Percentiles rank a stretch among this genome's conserved stretches.
These are phyloP conservation scores for Horisme vitalbata DNA, from an alignment of 2,888 invertebrate genomes.

Conservation along the genomic window DNA sequence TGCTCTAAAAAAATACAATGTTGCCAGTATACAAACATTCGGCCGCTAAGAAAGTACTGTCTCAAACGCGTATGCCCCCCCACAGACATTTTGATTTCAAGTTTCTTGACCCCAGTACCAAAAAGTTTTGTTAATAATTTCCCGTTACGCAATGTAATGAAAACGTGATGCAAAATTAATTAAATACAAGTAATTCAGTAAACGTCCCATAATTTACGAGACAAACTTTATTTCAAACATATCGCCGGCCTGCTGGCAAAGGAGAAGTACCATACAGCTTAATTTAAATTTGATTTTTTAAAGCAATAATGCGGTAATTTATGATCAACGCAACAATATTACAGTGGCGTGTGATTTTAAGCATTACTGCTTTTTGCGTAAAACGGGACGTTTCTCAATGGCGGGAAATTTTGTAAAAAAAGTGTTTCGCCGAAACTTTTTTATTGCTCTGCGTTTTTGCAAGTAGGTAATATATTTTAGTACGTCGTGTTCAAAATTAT, in stretches of 20 bases:
- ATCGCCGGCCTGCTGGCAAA: conserved; percentile 37
- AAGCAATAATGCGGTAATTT: conserved; percentile 44
- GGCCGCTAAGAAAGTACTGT: conserved; percentile 13
- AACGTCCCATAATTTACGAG: conserved; percentile 20
- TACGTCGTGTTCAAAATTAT: too few relatives aligned
- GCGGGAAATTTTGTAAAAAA: conserved; percentile 21
- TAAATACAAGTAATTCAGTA: conserved; percentile 29
- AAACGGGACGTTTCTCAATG: conserved; percentile 34
- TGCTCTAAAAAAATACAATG: background rate
- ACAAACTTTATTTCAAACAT: conserved; percentile 17
- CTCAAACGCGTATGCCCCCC: conserved; percentile 31
- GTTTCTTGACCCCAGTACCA: conserved; percentile 47
- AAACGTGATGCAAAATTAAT: conserved; percentile 56
- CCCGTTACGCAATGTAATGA: conserved; percentile 53
- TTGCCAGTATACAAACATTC: conserved; percentile 1
- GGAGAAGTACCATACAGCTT: conserved; percentile 46
- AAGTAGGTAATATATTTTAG: too few relatives aligned
- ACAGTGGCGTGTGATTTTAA: conserved; percentile 24
- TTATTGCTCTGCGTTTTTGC: conserved; percentile 16
- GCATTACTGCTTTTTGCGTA: conserved; percentile 25
- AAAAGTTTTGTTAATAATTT: conserved; percentile 39
- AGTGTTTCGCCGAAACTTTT: conserved; percentile 16
- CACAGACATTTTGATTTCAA: conserved; percentile 37
- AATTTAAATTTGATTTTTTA: conserved; percentile 58
- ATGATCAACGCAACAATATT: conserved; percentile 28